Base-by-base conservation (phyloP, 2,113 vertebrate genomes). In the Myrmecobius fasciatus region DNA sequence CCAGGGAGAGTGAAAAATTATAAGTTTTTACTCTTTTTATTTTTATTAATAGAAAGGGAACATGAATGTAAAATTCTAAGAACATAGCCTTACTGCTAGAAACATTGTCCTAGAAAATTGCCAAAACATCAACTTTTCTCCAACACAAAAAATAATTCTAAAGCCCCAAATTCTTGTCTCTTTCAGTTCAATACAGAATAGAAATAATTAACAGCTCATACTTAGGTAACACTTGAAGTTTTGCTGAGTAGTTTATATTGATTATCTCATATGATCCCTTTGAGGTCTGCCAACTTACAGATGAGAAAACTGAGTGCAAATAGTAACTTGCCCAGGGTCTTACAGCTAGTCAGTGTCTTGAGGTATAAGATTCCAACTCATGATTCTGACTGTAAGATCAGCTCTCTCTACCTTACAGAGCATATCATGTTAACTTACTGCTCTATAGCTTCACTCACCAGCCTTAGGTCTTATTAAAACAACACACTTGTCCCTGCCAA, bases 11-110 rank as follows among this genome's bases (percentile, higher is more conserved):
- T 94, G 28, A 28, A 54, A 43, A 91, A 46, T 92, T 47, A 67
- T 92, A 96, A 53, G 48, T 53, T 53, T 52, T 93, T 43, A 46
- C 14, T n/a, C 83, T 60, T 90, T 89, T 90, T 28, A 53, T 75
- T 96, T 89, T 53, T 12, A 12, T 36, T 3, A 28, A 8, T 26
- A 47, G n/a, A 95, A 8, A 28, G 93, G 51, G 36, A 54, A 48
- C 25, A 47, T 54, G 6, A 12, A 12, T 25, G 83, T 22, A n/a
- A 54, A 67, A 67, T 36, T 67, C 31, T 67, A 5, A 25, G 20
- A 24, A 25, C 46, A 25, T 9, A 20, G 10, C 92, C 5, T 56
- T 89, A 25, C 89, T 92, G 89, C 53, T 49, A 91, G 53, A 89
- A 97, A 92, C 53, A 20, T 48, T 53, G 53, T 20, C 43, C 31